Evolutionary conservation across 2,888 invertebrate genomes (phyloP), one percentile per base, ranked within the genome.

Genomic region (Crocallis elinguaria): DNA sequence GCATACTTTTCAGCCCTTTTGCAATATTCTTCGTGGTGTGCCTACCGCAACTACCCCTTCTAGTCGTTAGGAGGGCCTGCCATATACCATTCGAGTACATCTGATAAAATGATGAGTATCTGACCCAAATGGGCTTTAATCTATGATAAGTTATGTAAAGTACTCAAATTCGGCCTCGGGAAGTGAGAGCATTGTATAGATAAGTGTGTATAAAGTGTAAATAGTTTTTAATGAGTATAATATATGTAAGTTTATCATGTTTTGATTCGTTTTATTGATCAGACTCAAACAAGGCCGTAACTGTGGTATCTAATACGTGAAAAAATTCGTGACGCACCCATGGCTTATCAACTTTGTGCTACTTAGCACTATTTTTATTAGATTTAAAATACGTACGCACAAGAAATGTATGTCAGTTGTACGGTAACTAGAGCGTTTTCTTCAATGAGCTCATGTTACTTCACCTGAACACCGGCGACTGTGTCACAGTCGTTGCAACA

Each of bases 31-130:
- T 94, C 75, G 92, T 94, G 61, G 87, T 95, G 54, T 94, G 94
- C 75, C 84, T 95, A 64, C 95, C 95, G 48, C 94, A 95, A 74
- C 84, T 95, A 72, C 95, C 95, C 52, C 92, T 95, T 66, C 84
- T 95, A 69, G 88, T 95, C 68, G 82, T 95, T 48, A 92, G 94
- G 64, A 92, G 94, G 75, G 92, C 94, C 66, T 94, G 93, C 69
- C 92, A 93, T 79, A 94, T 94, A 79, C 94, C 94, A 4, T 93
- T 94, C 67, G 94, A 94, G 77, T 93, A 94, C 69, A 92, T 93
- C 71, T 93, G 74, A 93, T 71, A 42, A 4, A 21, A 25, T 14
- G 14, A 48, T 38, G 8, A 21, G 45, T 8, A 16, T 35, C 41
- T 49, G 45, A 58, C 54, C 35, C 32, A 38, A 50, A 57, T 58